Conservation (phyloP, 64 coral and sea anemone genomes). For the Montipora foliosa region DNA sequence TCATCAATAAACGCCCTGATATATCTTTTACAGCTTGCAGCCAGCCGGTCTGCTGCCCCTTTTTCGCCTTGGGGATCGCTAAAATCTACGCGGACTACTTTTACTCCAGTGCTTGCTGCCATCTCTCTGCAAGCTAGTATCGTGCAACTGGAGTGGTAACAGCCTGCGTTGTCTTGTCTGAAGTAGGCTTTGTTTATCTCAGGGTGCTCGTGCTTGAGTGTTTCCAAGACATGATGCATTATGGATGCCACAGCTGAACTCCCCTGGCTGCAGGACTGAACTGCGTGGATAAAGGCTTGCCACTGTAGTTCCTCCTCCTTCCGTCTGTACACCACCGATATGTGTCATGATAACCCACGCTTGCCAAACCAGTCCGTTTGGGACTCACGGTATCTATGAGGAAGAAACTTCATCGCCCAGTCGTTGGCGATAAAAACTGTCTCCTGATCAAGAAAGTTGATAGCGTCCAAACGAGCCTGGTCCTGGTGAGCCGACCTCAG, state of each 20-base stretch:
- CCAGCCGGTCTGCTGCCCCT: slow-evolving; percentile 50
- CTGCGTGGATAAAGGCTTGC: slow-evolving; percentile 50
- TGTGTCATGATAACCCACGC: slow-evolving; percentile 67
- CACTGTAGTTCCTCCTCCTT: slow-evolving; percentile 55
- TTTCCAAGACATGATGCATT: slow-evolving; percentile 58
- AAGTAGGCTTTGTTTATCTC: slow-evolving; percentile 54
- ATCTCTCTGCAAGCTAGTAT: slow-evolving; percentile 27
- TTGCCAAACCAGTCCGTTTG: neutral
- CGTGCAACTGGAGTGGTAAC: slow-evolving; percentile 46
- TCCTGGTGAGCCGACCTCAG: slow-evolving; percentile 56
- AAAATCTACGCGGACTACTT: slow-evolving; percentile 39
- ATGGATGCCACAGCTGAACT: slow-evolving; percentile 40
- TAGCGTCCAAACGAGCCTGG: slow-evolving; percentile 65
- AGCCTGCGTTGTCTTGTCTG: slow-evolving; percentile 56
- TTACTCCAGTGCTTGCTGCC: slow-evolving; percentile 37
- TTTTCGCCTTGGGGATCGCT: slow-evolving; percentile 59
- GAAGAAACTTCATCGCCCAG: no score
- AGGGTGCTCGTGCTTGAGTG: slow-evolving; percentile 48
- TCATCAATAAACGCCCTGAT: slow-evolving; percentile 41
- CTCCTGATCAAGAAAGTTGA: slow-evolving; percentile 4
- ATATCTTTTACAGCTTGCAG: slow-evolving; percentile 52
- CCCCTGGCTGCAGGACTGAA: slow-evolving; percentile 69
- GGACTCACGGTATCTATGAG: no score
- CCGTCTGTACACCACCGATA: slow-evolving; percentile 66
- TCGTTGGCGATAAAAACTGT: slow-evolving; percentile 10